Conservation (phyloP, 2,113 vertebrate genomes). For the Cnemophilus loriae region DNA sequence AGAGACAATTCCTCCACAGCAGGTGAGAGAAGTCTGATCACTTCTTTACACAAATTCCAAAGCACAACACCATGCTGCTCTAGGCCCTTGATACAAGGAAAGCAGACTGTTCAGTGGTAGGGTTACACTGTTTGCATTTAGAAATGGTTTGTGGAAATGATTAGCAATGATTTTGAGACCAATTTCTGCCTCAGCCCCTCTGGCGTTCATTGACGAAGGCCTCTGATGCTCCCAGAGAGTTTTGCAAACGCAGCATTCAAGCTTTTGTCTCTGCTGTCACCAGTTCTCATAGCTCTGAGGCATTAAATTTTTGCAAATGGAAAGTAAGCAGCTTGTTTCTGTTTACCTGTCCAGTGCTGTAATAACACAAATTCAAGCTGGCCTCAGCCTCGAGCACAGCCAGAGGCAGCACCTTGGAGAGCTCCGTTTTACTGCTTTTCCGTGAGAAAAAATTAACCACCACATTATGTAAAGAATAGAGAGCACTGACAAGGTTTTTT, state of each 20-base stretch:
- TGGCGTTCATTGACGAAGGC: neutral
- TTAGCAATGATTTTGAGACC: neutral
- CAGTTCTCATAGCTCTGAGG: neutral
- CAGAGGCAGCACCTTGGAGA: neutral
- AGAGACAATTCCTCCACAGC: neutral
- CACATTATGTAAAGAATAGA: neutral
- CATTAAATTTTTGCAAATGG: neutral
- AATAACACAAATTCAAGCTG: neutral
- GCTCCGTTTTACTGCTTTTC: neutral
- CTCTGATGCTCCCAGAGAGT: neutral
- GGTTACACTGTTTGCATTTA: neutral
- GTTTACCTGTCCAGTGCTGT: neutral
- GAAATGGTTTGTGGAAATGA: neutral
- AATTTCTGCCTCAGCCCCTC: neutral
- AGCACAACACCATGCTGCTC: neutral
- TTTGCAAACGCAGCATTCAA: conserved; percentile 17
- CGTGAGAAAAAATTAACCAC: neutral
- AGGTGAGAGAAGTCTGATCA: neutral
- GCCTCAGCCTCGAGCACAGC: neutral
- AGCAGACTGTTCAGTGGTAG: neutral
- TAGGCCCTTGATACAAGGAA: neutral
- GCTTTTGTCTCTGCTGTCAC: neutral
- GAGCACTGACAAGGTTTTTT: neutral
- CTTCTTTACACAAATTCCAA: neutral
- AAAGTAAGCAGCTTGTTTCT: neutral